phyloP scores from a whole-genome alignment of 2,888 invertebrate genomes.

The Rhyacophila evoluta region DNA sequence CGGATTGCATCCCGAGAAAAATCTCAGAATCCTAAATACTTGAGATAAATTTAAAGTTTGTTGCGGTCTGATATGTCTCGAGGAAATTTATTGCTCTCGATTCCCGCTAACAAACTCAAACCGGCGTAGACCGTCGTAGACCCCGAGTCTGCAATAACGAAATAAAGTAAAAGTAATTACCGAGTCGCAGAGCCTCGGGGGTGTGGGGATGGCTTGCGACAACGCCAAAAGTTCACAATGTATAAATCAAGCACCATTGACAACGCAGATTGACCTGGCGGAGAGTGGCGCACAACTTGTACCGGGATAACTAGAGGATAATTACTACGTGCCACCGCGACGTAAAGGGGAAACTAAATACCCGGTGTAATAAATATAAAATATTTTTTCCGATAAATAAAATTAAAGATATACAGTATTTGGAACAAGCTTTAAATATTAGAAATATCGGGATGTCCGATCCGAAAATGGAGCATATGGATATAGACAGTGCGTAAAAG shows the following conservation, averaged over 20 bases:
- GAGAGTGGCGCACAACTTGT: neutral
- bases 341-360: neutral
- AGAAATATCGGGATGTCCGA: too few relatives aligned
- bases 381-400: too few relatives aligned
- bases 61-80: conserved; percentile 1
- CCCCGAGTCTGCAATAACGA: conserved; percentile 14
- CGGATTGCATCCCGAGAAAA: conserved; percentile 11
- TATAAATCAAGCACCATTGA: conserved; percentile 24
- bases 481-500: too few relatives aligned
- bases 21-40: neutral
- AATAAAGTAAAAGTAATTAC: conserved; percentile 22
- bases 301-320: neutral
- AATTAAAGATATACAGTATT: too few relatives aligned
- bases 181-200: neutral
- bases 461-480: too few relatives aligned
- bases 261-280: conserved; percentile 6
- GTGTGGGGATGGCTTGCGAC: neutral
- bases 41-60: neutral
- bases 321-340: neutral
- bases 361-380: neutral
- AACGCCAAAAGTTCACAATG: conserved; percentile 13
- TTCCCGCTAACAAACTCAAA: neutral
- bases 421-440: too few relatives aligned
- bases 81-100: neutral
- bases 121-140: neutral